Base-by-base conservation (phyloP, 2,797 vertebrate species). In the Rhinoraja longicauda region DNA sequence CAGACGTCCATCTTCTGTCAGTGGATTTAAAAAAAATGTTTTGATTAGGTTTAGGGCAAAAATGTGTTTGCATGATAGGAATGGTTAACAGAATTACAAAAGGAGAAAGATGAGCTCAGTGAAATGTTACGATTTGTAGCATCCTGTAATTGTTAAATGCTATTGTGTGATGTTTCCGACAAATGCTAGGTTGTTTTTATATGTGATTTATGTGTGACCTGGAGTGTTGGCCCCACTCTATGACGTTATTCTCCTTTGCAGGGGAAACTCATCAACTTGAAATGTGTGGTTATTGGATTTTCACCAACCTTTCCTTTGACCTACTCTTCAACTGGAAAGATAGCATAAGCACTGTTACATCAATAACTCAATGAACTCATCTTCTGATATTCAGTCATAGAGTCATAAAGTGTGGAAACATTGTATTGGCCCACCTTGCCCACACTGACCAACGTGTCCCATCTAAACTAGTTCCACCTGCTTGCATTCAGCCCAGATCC, bases 111-210 rank as follows among this genome's bases (percentile, higher is more conserved):
- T 32, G n/a, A 88, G 59, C 59, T 67, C 36, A 36, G n/a, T 64
- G n/a, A 64, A 88, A n/a, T 32, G 2, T 29, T 29, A 84, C 88
- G 84, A 88, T 21, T 88, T 24, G 88, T 36, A 6, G 15, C 32
- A 88, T 88, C 84, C 59, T 67, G 17, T 36, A 67, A 88, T 88
- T 88, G 84, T 64, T 88, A 64, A 67, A 88, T 64, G 59, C 29
- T 64, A 36, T 8, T 88, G 26, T 62, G 84, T 62, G 67, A 67
- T 67, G 59, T 64, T 67, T 88, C 7, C 59, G 32, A 36, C 36
- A 5, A 19, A 67, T 67, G n/a, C 6, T 64, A 45, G 84, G 15
- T 64, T 88, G 84, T 64, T 88, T 67, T 88, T 21, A 21, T 9
- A 67, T 67, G 59, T 67, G 84, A 88, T 62, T 62, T 86, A 19